Evolutionary conservation across 2,113 vertebrate genomes (phyloP).

Genomic region (Progne subis): DNA sequence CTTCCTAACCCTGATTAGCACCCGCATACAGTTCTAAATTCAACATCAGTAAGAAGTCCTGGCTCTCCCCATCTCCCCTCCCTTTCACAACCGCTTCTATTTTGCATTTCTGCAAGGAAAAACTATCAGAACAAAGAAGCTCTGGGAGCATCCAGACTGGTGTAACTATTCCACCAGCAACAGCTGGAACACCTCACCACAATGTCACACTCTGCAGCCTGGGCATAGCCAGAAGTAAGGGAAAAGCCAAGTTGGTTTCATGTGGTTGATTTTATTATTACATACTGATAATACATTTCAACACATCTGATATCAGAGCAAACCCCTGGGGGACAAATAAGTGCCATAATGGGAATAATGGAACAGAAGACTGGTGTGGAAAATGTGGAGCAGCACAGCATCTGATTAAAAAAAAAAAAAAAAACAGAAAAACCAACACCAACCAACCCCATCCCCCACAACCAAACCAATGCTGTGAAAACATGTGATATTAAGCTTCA

Average conservation of each 20-base stretch:
- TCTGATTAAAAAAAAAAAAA: neutral
- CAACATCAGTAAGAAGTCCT: neutral
- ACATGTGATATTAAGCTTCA: neutral
- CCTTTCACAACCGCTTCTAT: neutral
- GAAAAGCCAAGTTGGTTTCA: neutral
- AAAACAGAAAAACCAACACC: neutral
- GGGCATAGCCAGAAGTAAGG: neutral
- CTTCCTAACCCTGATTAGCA: neutral
- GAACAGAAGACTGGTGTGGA: slow-evolving; percentile 1
- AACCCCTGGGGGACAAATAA: neutral
- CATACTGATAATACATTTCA: slow-evolving; percentile 19
- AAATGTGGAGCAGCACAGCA: slow-evolving; percentile 11
- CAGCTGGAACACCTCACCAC: neutral
- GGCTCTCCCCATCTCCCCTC: neutral
- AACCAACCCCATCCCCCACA: neutral
- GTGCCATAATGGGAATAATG: neutral
- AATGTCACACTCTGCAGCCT: neutral
- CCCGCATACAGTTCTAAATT: neutral
- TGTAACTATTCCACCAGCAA: neutral
- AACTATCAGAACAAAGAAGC: neutral
- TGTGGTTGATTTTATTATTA: slow-evolving; percentile 53
- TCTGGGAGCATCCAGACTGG: neutral
- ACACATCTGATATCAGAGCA: slow-evolving; percentile 29
- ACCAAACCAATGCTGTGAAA: neutral
- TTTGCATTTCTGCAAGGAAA: neutral